phyloP scores from a whole-genome alignment of 2,113 vertebrate species.

The Lophotis ruficrista region DNA sequence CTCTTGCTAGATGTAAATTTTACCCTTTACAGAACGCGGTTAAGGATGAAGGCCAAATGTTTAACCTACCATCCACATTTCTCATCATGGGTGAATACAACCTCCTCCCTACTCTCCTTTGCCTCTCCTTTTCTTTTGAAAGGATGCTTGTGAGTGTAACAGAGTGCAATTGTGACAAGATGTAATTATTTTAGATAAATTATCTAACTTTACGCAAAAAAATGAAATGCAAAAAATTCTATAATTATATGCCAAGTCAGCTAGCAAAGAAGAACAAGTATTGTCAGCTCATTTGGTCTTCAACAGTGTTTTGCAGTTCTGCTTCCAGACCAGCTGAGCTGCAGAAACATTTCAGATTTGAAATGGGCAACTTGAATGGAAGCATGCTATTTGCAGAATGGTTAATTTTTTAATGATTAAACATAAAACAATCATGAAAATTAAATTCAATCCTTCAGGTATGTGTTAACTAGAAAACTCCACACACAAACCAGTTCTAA shows the following conservation, averaged over 20 bases:
- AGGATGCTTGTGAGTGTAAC: background rate
- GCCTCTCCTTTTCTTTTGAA: background rate
- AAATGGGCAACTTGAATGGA: background rate
- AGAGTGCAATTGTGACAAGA: background rate
- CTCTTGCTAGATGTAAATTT: background rate
- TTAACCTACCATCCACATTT: background rate
- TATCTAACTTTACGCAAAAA: background rate
- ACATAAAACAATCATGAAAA: background rate
- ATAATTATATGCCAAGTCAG: background rate
- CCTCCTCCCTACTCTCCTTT: background rate
- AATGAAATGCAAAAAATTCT: background rate
- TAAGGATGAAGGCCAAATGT: background rate
- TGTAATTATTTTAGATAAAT: conserved; percentile 18
- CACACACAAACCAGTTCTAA: background rate
- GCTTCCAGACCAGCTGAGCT: background rate
- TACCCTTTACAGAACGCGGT: accelerated
- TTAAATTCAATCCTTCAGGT: background rate
- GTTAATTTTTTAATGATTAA: background rate
- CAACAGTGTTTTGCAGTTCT: background rate
- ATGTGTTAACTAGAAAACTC: background rate
- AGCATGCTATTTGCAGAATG: background rate
- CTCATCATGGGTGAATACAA: background rate
- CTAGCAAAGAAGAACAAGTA: background rate
- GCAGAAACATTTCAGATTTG: background rate
- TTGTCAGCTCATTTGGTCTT: background rate